Evolutionary conservation across 2,888 invertebrate species (phyloP).

Genomic region (Teleogryllus oceanicus): DNA sequence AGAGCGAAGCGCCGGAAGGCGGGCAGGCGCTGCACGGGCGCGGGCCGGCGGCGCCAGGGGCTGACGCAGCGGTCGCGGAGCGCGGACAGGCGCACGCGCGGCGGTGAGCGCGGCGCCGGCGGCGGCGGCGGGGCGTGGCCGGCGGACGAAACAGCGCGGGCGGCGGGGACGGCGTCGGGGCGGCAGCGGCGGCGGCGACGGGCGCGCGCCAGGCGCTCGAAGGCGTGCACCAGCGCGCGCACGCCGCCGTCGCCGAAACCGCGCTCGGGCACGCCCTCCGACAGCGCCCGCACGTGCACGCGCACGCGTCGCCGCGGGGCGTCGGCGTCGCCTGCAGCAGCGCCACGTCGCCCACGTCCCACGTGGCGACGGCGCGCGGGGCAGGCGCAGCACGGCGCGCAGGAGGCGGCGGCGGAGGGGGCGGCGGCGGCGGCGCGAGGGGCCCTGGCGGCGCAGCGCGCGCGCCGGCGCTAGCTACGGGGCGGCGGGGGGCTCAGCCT

Average conservation of each 20-base stretch:
- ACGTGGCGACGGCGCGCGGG: constrained; percentile 18
- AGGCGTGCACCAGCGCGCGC: background rate
- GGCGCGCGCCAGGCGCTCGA: background rate
- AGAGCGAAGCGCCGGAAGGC: background rate
- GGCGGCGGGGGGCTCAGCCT: constrained; percentile 18
- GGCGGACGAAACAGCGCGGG: background rate
- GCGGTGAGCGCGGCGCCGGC: background rate
- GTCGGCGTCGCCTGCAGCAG: background rate
- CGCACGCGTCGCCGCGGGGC: background rate
- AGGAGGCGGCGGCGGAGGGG: background rate
- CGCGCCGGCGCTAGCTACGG: constrained; percentile 7
- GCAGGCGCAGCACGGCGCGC: background rate
- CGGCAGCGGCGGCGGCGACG: background rate
- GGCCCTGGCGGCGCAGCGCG: background rate
- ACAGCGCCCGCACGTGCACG: background rate
- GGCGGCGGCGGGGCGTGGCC: background rate
- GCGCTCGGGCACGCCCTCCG: background rate
- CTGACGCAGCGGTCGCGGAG: background rate
- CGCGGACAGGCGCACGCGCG: background rate
- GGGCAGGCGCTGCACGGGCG: background rate
- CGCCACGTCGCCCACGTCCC: constrained; percentile 9
- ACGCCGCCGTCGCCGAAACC: background rate
- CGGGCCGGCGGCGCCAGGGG: background rate
- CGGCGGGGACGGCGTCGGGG: background rate
- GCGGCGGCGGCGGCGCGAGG: background rate